Base-by-base conservation (phyloP, 2,888 invertebrate genomes). In the Raillietiella orientalis region DNA sequence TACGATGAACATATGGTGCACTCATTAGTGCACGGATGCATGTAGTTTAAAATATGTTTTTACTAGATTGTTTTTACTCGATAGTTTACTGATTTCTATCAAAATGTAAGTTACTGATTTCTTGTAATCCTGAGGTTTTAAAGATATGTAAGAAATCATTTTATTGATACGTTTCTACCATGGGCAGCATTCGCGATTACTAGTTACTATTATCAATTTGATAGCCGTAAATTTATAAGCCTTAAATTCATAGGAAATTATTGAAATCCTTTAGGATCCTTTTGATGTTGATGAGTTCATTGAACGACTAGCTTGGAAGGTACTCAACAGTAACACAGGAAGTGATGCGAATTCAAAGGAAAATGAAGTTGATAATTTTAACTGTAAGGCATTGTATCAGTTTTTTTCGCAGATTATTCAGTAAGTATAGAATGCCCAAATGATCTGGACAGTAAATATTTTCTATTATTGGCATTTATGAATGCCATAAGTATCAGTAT, bases 261-360 rank as follows among this genome's bases (percentile, higher is more conserved):
- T 24, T 21, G 9, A n/a, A 23, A 17, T 21, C 16, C 33, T 34
- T 46, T 49, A 93, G 79, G 87, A 87, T 42, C 79, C 87, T 1
- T 93, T 90, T 44, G 79, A 87, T 52, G 69, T 84, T 8, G 77
- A 82, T 40, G 90, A 90, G 44, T 93, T 93, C 53, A 84, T 96
- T 2, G 93, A 96, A 45, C 58, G 87, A 28, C 55, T 93, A 40
- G 90, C 90, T 20, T 79, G 90, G 66, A 59, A 84, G 36, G 75
- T 82, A 25, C 74, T 77, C 43, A 61, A 60, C 22, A 61, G 60
- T 34, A 55, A 53, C 11, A 53, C 47, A 37, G 63, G 61, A 37
- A 70, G 65, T 39, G 49, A 53, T 20, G 58, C 30, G 11, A 28
- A 28, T 10, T 27, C 24, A 2, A 31, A 30, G 16, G 32, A 24